Evolutionary conservation across 2,797 vertebrate genomes (phyloP).

Genomic region (Malurus splendens): DNA sequence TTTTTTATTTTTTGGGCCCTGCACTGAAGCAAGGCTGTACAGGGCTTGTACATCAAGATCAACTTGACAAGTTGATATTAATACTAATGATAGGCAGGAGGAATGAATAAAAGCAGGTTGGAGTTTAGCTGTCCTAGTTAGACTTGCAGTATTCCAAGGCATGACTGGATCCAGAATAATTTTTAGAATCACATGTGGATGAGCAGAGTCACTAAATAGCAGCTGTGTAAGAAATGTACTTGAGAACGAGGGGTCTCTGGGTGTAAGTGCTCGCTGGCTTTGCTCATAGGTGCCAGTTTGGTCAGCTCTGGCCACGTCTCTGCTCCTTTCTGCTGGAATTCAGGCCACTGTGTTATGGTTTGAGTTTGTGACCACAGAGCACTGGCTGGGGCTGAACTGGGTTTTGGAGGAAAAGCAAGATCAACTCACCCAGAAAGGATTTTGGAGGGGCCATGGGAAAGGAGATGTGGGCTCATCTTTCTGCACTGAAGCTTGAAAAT

Average conservation of each 20-base stretch:
- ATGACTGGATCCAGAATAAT: not conserved
- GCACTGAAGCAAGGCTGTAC: not conserved
- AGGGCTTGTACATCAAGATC: not conserved
- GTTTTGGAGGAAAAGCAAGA: not conserved
- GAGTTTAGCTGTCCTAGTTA: constrained; percentile 41
- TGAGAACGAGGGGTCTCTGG: not conserved
- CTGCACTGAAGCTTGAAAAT: not conserved
- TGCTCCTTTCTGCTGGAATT: not conserved
- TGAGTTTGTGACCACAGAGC: not conserved
- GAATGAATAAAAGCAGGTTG: constrained; percentile 21
- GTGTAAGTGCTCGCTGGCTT: not conserved
- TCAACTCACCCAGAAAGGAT: not conserved
- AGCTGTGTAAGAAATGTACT: not conserved
- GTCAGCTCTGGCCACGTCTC: not conserved
- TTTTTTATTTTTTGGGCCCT: not conserved
- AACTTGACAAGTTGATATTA: constrained; percentile 15
- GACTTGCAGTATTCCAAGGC: not conserved
- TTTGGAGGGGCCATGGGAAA: not conserved
- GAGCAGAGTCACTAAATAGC: not conserved
- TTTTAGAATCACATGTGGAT: not conserved
- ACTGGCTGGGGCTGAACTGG: not conserved
- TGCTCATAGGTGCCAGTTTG: not conserved
- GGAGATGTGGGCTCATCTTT: not conserved
- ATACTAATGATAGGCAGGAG: constrained; percentile 10
- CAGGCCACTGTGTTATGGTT: not conserved